Evolutionary conservation across 2,888 invertebrate species (phyloP).

Genomic region (Invenusta paracnida): DNA sequence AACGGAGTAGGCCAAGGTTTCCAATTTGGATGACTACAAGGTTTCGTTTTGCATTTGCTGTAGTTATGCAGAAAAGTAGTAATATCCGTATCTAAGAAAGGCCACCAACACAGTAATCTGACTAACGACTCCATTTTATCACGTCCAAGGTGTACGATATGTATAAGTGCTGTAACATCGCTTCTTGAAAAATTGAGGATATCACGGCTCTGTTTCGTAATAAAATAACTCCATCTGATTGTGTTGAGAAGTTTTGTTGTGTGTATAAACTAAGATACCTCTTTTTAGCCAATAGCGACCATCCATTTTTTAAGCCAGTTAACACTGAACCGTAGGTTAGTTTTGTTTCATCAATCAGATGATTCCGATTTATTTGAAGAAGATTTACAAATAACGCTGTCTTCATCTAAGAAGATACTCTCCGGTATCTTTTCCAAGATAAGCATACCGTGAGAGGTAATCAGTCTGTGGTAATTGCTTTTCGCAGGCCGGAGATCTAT

Average conservation of each 20-base stretch:
- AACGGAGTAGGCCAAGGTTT: background rate
- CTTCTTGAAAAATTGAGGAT: no score
- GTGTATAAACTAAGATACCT: background rate
- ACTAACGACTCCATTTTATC: background rate
- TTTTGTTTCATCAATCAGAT: background rate
- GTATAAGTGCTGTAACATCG: background rate
- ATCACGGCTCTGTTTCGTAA: no score
- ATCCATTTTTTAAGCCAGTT: background rate
- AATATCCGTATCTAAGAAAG: no score
- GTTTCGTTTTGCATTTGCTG: background rate
- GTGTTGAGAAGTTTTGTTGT: background rate
- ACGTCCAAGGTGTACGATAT: background rate
- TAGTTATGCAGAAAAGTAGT: background rate
- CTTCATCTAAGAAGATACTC: background rate
- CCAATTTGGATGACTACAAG: background rate
- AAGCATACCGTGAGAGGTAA: background rate
- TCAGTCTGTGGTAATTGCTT: background rate
- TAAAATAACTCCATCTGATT: background rate
- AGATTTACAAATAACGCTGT: background rate
- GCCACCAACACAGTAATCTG: no score
- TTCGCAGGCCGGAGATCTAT: background rate
- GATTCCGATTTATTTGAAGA: background rate
- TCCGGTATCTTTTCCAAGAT: background rate
- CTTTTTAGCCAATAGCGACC: background rate
- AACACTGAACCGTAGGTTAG: background rate